Base-by-base conservation (phyloP, 2,888 invertebrate genomes). In the Acronicta leporina region DNA sequence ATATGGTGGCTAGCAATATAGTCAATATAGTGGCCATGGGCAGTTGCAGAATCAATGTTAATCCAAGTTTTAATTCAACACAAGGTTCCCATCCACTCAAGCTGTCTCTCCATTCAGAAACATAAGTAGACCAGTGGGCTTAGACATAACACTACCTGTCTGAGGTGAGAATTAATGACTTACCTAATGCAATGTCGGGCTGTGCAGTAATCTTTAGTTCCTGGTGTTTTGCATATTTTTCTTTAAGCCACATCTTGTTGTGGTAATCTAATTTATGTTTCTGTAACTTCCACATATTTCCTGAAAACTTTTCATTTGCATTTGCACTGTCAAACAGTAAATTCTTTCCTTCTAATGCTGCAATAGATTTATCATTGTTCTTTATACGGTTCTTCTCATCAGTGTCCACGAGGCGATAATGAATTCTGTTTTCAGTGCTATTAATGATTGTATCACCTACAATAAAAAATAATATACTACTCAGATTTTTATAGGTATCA, bases 321-420 rank as follows among this genome's bases (percentile, higher is more conserved):
- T 75, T 81, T 63, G 88, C 82, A 58, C 73, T 82, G 63, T 92
- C 93, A 63, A 86, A 84, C 13, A 93, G 80, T 35, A 92, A 82
- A 69, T 87, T 88, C 63, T 92, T 93, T 25, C 92, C 92, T 79
- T 92, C 86, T 62, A 92, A 77, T 54, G 87, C 87, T 81, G 91
- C 92, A 87, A 93, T 91, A 77, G 90, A 88, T 86, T 92, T 93
- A 75, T 90, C 90, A 88, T 92, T 89, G 82, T 92, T 92, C 81
- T 92, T 93, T 63, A 93, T 87, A 67, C 83, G 77, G 70, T 89
- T 84, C 77, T 88, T 92, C 64, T 91, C 90, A 59, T 88, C 88
- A 7, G 76, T 75, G 53, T 92, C 87, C 27, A 85, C 79, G 61
- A 90, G 81, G 41, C 77, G 88, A 59, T 92, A 92, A 59, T 84